Evolutionary conservation across 2,797 vertebrate genomes (phyloP), one percentile per base, ranked within the genome.

Genomic region (Glyptemys insculpta): DNA sequence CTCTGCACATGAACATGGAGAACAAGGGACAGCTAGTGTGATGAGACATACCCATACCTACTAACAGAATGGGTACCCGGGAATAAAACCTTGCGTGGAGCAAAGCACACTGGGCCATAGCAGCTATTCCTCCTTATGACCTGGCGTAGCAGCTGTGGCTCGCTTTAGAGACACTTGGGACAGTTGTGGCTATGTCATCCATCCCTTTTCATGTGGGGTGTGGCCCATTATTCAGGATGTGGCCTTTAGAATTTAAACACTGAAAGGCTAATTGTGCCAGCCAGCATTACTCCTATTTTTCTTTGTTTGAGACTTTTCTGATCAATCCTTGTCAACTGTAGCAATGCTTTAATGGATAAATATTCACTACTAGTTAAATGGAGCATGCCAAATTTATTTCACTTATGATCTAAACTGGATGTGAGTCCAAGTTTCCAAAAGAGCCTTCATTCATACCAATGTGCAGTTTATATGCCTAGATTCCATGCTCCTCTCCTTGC

Each of bases 391-490:
- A 31, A 74, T 83, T 83, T 21, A 44, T 79, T 53, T 81, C 79
- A 79, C 41, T 6, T 83, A 57, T 25, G 12, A 54, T 47, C 80
- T 65, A 47, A 78, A 62, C 25, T 21, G 27, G 21, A 88, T 88
- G 81, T 34, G 53, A 83, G 84, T 93, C 65, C 25, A 54, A 86
- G 2, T 54, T 29, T 27, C 37, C 79, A 94, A 79, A 89, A 87
- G 47, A 49, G 68, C 44, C 56, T 81, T 29, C 79, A 81, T 87
- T 83, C 5, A 34, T 85, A 86, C 79, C 31, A 79, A 72, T 23
- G 6, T 54, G 41, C 44, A 92, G 81, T 83, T 72, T 83, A 12
- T 56, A 68, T 72, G 37, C 21, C 76, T 72, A 27, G 53, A 15
- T 86, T 68, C 81, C 41, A 74, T 44, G 44, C 44, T 8, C 34